Evolutionary conservation across 2,888 invertebrate species (phyloP), one percentile per base, ranked within the genome.

Genomic region (Xanthia icteritia): DNA sequence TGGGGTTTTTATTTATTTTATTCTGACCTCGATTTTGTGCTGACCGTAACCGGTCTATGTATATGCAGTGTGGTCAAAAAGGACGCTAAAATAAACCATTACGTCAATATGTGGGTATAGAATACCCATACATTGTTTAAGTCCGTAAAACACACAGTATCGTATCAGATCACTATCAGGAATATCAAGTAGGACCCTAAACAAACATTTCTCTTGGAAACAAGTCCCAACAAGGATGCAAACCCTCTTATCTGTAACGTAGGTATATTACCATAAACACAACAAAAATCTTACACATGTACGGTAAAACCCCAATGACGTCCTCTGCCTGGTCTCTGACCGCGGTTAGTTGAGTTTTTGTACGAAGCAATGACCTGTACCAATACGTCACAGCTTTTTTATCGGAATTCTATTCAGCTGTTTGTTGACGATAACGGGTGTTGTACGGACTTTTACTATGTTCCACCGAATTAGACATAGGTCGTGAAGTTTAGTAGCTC

Each of bases 241-340:
- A n/a, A n/a, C 60, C 64, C 61, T 56, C 73, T 81, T 70, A 82
- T 67, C 66, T 56, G 20, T 23, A 63, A 51, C 48, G 5, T 60
- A 11, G 13, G 27, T 45, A 58, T 70, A 39, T 58, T 56, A 77
- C 51, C 51, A 23, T 63, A 15, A 31, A 66, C 42, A 67, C n/a
- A 66, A 45, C 58, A 70, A 39, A 60, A 39, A 54, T 4, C 5
- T 63, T 13, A 65, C 66, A 17, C 58, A 48, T 68, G 42, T 27
- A 3, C 36, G 83, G 78, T 51, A 72, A 82, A 83, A 86, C 69
- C 82, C 66, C 64, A 72, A 85, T 76, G 56, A 56, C 60, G 81
- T n/a, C 31, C 67, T 23, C 54, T 27, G 20, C 11, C n/a, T 68
- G 68, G 58, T 36, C 45, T 60, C 9, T 71, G 64, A 54, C 86